Percentiles rank a stretch among this genome's conserved stretches.
These are phyloP conservation scores for Limnephilus rhombicus DNA, from an alignment of 2,888 invertebrate genomes.

Conservation along the genomic window DNA sequence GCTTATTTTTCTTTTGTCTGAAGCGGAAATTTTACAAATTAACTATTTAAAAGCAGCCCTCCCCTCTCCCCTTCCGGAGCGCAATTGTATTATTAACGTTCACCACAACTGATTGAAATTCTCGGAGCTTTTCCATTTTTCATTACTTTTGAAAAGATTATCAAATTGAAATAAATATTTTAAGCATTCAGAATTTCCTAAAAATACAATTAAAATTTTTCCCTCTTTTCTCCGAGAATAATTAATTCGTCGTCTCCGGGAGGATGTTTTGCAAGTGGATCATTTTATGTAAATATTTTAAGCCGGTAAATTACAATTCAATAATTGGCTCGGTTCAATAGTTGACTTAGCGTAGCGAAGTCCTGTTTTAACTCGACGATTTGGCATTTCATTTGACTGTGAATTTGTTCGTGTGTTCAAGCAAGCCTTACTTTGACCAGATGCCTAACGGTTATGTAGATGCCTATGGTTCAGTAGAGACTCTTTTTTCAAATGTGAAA, in stretches of 20 bases:
- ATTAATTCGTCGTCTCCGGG: neutral
- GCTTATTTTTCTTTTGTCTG: constrained; percentile 66
- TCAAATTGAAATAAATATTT: constrained; percentile 51
- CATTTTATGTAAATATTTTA: neutral
- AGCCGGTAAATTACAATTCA: neutral
- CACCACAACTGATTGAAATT: constrained; percentile 57
- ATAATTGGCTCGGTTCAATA: neutral
- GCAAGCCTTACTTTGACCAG: too few species aligned
- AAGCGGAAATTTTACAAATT: constrained; percentile 64
- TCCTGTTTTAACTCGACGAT: too few species aligned
- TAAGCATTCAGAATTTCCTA: constrained; percentile 38
- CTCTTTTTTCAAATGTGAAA: too few species aligned
- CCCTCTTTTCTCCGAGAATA: neutral
- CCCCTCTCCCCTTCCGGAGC: constrained; percentile 28
- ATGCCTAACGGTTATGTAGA: too few species aligned
- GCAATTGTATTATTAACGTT: constrained; percentile 58
- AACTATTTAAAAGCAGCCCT: constrained; percentile 65
- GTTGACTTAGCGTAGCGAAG: too few species aligned
- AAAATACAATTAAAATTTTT: constrained; percentile 30
- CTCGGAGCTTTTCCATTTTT: constrained; percentile 43
- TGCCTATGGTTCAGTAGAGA: too few species aligned
- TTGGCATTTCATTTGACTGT: too few species aligned
- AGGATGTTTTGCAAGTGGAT: neutral
- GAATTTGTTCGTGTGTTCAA: too few species aligned
- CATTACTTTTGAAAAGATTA: constrained; percentile 48